These are phyloP conservation scores for Enteromius paludinosus DNA, from an alignment of 2,797 vertebrate species.

Conservation along the genomic window DNA sequence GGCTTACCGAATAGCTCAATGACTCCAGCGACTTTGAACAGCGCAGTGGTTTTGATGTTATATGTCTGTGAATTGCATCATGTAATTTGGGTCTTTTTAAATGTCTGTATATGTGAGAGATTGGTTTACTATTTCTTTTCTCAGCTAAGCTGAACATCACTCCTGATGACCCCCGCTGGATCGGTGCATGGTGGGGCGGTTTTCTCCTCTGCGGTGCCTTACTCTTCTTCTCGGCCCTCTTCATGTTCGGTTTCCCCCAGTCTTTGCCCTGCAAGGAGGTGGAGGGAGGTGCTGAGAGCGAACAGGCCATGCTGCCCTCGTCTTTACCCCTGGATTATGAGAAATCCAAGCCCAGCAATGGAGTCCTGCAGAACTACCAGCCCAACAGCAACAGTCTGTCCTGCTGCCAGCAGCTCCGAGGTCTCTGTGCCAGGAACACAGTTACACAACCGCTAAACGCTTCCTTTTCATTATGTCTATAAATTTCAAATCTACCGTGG, in stretches of 20 bases:
- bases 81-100: not conserved
- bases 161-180: conserved; percentile 96
- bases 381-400: conserved; percentile 79
- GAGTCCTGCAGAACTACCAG: conserved; percentile 79
- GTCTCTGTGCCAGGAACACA: conserved; percentile 70
- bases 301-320: conserved; percentile 92
- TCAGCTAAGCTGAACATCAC: conserved; percentile 90
- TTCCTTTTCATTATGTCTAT: not conserved
- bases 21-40: not conserved
- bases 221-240: conserved; percentile 94
- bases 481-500: not conserved
- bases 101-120: not conserved
- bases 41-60: not conserved
- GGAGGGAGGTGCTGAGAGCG: conserved; percentile 82
- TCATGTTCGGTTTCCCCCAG: conserved; percentile 98
- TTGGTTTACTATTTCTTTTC: not conserved
- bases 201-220: conserved; percentile 98
- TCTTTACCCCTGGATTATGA: conserved; percentile 80
- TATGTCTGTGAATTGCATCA: conserved; percentile 1
- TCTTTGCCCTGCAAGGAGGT: conserved; percentile 79
- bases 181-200: conserved; percentile 98
- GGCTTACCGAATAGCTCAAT: not conserved
- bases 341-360: conserved; percentile 89
- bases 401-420: conserved; percentile 96
- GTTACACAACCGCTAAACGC: not conserved